Evolutionary conservation across 2,888 invertebrate species (phyloP).

Genomic region (Encarsia formosa): DNA sequence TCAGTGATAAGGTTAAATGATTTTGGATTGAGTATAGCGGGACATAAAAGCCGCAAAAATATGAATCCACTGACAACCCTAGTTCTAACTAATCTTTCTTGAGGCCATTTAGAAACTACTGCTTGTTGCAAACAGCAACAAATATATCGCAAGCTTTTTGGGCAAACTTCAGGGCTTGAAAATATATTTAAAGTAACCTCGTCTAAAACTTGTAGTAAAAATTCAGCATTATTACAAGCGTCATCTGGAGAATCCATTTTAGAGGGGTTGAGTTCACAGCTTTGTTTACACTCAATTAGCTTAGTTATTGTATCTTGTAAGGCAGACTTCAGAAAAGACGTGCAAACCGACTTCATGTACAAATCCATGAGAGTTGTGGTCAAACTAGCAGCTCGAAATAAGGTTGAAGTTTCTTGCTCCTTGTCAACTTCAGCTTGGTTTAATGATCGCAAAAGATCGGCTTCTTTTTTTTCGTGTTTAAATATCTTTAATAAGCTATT

Average conservation of each 20-base stretch:
- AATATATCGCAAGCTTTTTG: constrained; percentile 83
- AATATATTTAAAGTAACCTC: constrained; percentile 87
- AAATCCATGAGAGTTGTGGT: constrained; percentile 95
- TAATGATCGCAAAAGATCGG: constrained; percentile 81
- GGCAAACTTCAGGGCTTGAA: constrained; percentile 89
- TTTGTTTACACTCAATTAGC: constrained; percentile 88
- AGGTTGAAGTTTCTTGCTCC: constrained; percentile 85
- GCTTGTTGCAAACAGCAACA: constrained; percentile 90
- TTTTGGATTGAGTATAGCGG: constrained; percentile 89
- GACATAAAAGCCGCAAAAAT: constrained; percentile 90
- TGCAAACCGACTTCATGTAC: constrained; percentile 92
- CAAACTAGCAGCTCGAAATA: constrained; percentile 90
- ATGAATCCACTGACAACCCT: constrained; percentile 97
- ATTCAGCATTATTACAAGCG: constrained; percentile 92
- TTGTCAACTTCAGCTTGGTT: constrained; percentile 77
- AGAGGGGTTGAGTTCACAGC: constrained; percentile 94
- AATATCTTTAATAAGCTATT: constrained; percentile 65
- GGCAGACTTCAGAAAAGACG: constrained; percentile 76
- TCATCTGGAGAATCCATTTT: constrained; percentile 95
- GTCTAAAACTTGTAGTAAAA: constrained; percentile 71
- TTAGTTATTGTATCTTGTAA: constrained; percentile 85
- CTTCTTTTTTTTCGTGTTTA: constrained; percentile 86
- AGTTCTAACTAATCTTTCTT: constrained; percentile 87
- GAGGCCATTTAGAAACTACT: constrained; percentile 91
- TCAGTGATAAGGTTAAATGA: constrained; percentile 84